Evolutionary conservation across 2,888 invertebrate species (phyloP).

Genomic region (Caenorhabditis zanzibari): DNA sequence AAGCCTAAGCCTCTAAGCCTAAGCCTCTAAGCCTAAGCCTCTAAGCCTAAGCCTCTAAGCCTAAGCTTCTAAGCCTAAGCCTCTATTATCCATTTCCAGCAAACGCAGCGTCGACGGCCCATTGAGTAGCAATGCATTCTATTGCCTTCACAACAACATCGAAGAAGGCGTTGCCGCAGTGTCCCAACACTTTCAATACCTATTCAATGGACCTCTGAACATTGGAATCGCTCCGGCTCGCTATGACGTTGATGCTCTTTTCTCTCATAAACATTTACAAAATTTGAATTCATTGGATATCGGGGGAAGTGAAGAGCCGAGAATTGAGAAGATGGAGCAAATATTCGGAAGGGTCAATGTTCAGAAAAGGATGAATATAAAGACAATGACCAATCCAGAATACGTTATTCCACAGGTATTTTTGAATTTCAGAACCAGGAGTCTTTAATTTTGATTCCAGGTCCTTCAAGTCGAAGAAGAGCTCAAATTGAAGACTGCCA

Average conservation of each 20-base stretch:
- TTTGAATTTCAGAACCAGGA: background rate
- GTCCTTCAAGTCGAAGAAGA: conserved; percentile 4
- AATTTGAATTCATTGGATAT: conserved; percentile 6
- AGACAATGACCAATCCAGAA: background rate
- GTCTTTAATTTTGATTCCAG: conserved; percentile 4
- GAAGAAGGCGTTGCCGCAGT: conserved; percentile 4
- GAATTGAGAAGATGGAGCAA: background rate
- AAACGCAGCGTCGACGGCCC: background rate
- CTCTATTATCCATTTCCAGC: conserved; percentile 23
- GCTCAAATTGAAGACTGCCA: background rate
- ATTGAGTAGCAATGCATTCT: conserved; percentile 2
- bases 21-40: too few relatives aligned
- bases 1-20: too few relatives aligned
- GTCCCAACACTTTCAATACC: conserved; percentile 5
- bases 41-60: too few relatives aligned
- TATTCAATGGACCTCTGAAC: conserved; percentile 4
- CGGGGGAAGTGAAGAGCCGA: background rate
- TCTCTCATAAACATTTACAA: background rate
- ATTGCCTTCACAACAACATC: background rate
- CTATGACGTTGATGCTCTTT: background rate
- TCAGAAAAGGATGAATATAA: background rate
- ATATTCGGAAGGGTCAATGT: conserved; percentile 7
- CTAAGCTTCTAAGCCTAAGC: too few relatives aligned
- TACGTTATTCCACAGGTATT: conserved; percentile 21
- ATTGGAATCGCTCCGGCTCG: background rate